Evolutionary conservation across 2,888 invertebrate genomes (phyloP).

Genomic region (Acleris sparsana): DNA sequence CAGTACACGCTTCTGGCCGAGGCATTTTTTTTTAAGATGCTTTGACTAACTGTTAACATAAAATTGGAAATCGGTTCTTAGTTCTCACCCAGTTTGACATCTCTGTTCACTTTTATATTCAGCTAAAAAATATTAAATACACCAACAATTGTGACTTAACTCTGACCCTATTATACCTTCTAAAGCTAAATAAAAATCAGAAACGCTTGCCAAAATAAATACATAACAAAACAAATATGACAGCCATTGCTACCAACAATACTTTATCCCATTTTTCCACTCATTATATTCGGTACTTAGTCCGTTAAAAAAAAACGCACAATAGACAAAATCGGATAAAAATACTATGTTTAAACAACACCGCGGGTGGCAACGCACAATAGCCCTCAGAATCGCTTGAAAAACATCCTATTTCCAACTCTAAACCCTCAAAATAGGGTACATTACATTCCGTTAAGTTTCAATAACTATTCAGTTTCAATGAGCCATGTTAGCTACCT

Average conservation of each 20-base stretch:
- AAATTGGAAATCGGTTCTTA: too few species aligned
- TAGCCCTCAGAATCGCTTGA: conserved; percentile 34
- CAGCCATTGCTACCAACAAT: conserved; percentile 44
- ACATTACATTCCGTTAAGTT: conserved; percentile 1
- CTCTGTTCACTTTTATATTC: too few species aligned
- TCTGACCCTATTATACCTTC: conserved; percentile 5
- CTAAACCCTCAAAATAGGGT: conserved; percentile 34
- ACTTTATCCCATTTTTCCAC: conserved; percentile 63
- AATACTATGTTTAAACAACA: conserved; percentile 57
- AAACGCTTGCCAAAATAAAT: conserved; percentile 20
- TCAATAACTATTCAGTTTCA: conserved; percentile 34
- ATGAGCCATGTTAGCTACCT: conserved; percentile 39
- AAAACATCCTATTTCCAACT: conserved; percentile 42
- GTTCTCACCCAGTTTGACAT: too few species aligned
- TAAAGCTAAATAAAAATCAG: conserved; percentile 16
- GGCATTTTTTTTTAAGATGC: too few species aligned
- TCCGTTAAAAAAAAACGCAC: conserved; percentile 52
- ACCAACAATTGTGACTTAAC: not conserved
- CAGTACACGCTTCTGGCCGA: too few species aligned
- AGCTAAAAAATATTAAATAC: not conserved
- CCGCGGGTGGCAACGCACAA: conserved; percentile 58
- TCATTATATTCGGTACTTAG: conserved; percentile 65
- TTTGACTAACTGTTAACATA: too few species aligned
- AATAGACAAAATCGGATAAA: conserved; percentile 47
- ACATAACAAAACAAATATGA: conserved; percentile 45